Evolutionary conservation across 2,797 vertebrate genomes (phyloP).

Genomic region (Anguilla megastoma): DNA sequence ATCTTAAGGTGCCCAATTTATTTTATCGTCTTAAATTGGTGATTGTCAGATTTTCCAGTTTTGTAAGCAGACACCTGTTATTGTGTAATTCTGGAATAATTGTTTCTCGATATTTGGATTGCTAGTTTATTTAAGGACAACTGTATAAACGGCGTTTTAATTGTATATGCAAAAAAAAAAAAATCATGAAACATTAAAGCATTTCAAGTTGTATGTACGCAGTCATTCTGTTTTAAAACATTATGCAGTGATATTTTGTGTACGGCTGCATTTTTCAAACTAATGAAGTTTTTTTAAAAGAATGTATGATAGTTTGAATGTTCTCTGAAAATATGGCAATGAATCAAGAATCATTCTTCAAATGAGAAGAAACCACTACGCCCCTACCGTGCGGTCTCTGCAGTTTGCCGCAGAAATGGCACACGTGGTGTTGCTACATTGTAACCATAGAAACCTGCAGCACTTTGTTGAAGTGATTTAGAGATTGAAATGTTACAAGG

Average conservation of each 20-base stretch:
- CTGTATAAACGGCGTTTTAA: neutral
- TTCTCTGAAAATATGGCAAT: neutral
- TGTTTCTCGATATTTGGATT: neutral
- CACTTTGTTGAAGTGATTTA: constrained; percentile 18
- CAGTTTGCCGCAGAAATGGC: neutral
- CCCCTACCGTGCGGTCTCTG: neutral
- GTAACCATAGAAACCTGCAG: constrained; percentile 53
- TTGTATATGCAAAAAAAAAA: neutral
- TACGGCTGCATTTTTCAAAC: neutral
- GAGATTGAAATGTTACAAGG: constrained; percentile 38
- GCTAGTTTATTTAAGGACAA: neutral
- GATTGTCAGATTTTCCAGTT: neutral
- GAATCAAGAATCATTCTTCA: neutral
- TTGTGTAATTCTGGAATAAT: neutral
- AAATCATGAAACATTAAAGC: neutral
- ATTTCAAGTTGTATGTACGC: neutral
- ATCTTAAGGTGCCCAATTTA: no score
- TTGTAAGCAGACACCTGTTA: neutral
- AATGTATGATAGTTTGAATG: neutral
- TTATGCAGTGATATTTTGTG: neutral
- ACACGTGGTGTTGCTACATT: constrained; percentile 46
- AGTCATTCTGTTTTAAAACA: neutral
- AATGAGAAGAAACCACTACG: neutral
- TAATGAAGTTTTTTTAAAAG: neutral
- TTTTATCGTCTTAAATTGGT: neutral